Evolutionary conservation across 2,113 vertebrate genomes (phyloP).

Genomic region (Cochlearius cochlearius): DNA sequence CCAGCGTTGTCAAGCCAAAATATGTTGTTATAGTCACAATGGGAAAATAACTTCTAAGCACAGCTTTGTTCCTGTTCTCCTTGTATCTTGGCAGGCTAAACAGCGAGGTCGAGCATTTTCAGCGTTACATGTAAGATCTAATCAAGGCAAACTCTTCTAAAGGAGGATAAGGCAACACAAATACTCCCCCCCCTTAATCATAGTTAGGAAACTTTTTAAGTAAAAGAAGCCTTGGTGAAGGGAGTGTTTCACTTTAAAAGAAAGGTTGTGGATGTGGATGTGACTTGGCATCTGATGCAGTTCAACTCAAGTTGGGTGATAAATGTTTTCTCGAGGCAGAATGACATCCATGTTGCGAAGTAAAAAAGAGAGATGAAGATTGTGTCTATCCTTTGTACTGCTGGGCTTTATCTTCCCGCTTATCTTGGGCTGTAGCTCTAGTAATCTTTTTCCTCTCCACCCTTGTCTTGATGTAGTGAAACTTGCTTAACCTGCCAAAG

Average conservation of each 20-base stretch:
- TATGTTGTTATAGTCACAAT: conserved; percentile 57
- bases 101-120: conserved; percentile 26
- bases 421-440: conserved; percentile 41
- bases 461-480: conserved; percentile 33
- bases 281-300: conserved; percentile 5
- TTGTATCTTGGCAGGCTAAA: conserved; percentile 41
- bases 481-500: conserved; percentile 28
- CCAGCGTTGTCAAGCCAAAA: conserved; percentile 45
- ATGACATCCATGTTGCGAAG: conserved; percentile 29
- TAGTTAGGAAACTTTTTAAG: conserved; percentile 5
- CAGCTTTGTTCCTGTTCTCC: conserved; percentile 53
- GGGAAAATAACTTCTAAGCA: conserved; percentile 53
- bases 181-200: neutral
- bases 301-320: conserved; percentile 5
- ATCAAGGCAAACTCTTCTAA: conserved; percentile 17
- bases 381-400: conserved; percentile 37
- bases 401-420: neutral
- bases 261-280: neutral
- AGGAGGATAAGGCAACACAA: neutral
- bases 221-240: neutral
- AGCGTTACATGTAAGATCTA: conserved; percentile 21
- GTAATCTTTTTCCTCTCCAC: conserved; percentile 53
- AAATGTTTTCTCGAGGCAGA: conserved; percentile 10
- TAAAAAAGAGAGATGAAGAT: conserved; percentile 33
- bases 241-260: neutral